A percentile compares a stretch with the other conserved stretches of the same genome.
These are phyloP conservation scores for Chelon labrosus DNA, from an alignment of 2,797 vertebrate genomes.

Conservation along the genomic window DNA sequence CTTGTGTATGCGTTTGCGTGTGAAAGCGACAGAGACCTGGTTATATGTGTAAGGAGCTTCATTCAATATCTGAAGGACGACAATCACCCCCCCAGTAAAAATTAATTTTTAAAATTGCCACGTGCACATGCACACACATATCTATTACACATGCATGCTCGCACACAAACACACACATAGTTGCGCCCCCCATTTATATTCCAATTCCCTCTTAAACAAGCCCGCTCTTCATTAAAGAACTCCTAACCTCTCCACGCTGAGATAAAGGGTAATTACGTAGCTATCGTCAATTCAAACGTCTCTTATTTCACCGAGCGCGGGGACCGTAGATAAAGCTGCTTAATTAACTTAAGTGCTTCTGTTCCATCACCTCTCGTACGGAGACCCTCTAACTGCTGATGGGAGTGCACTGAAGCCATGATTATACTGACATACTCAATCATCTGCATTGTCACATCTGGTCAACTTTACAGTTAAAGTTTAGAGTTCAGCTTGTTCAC, in stretches of 20 bases:
- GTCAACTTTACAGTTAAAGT: constrained; percentile 65
- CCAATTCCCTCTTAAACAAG: constrained; percentile 68
- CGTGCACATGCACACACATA: constrained; percentile 2
- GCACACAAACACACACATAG: constrained; percentile 24
- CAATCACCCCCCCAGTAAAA: constrained; percentile 28
- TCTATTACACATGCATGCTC: neutral
- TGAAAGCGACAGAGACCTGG: neutral
- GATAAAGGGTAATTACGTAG: constrained; percentile 82
- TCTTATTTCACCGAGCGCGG: constrained; percentile 62
- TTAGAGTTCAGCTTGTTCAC: constrained; percentile 54
- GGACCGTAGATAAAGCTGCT: constrained; percentile 78
- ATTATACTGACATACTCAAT: constrained; percentile 71
- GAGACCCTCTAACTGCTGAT: constrained; percentile 66
- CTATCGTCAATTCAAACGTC: constrained; percentile 77
- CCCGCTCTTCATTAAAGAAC: constrained; percentile 75
- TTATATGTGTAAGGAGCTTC: neutral
- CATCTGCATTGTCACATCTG: constrained; percentile 68
- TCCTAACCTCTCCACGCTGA: constrained; percentile 64
- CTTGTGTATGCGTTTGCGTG: constrained; percentile 1
- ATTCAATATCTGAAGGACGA: constrained; percentile 32
- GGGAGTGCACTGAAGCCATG: constrained; percentile 61
- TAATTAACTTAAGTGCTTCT: constrained; percentile 84
- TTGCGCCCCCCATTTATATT: constrained; percentile 47
- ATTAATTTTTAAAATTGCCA: constrained; percentile 39
- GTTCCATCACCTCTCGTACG: constrained; percentile 76